Conservation (phyloP, 2,797 vertebrate species). For the Sciurus carolinensis region DNA sequence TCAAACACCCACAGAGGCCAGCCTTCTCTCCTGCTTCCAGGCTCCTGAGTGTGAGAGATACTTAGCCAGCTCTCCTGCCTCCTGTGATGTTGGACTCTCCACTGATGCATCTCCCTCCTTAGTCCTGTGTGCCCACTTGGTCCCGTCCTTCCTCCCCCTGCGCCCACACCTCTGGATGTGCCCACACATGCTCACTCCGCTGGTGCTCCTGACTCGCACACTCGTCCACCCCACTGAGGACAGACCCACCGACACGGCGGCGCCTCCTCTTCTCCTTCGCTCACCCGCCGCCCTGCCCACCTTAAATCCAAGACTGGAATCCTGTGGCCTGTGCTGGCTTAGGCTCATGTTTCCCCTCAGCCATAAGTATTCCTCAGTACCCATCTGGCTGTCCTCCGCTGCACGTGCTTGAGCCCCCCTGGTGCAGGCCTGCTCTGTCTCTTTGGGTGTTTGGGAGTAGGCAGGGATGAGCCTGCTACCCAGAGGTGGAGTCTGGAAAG, state of each 20-base stretch:
- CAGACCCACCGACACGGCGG: background rate
- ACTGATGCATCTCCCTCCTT: background rate
- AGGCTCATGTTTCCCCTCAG: background rate
- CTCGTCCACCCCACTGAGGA: background rate
- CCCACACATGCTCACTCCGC: accelerated
- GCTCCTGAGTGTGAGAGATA: background rate
- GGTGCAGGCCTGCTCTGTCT: background rate
- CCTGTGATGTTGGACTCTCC: background rate
- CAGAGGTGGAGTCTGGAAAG: background rate
- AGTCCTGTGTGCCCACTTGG: background rate
- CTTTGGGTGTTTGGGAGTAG: background rate
- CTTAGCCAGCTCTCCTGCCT: background rate
- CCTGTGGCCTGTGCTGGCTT: background rate
- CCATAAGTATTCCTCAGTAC: background rate
- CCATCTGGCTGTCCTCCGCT: background rate
- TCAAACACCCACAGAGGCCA: background rate
- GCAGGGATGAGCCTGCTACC: background rate
- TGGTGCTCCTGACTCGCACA: background rate
- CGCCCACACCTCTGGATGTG: too few relatives aligned
- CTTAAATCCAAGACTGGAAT: background rate
- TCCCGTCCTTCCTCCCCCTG: too few relatives aligned
- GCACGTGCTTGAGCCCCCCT: background rate
- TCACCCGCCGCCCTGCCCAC: too few relatives aligned
- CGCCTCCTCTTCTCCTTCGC: background rate
- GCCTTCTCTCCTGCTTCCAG: background rate